Percentiles rank a stretch among this genome's conserved stretches.
Conservation (phyloP, 2,113 vertebrate species). For the rabbit (Oryctolagus cuniculus) region mOryCun1.1 NC_091447.1:11008501-11009000, state of each 20-base stretch:
- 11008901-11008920: slow-evolving; percentile 80
- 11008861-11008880: slow-evolving; percentile 79
- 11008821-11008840: slow-evolving; percentile 78
- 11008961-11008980: slow-evolving; percentile 72
- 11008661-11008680: slow-evolving; percentile 78
- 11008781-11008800: slow-evolving; percentile 85
- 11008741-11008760: slow-evolving; percentile 65
- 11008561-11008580: slow-evolving; percentile 67
- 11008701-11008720: slow-evolving; percentile 72
- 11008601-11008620: slow-evolving; percentile 57
- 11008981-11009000: slow-evolving; percentile 70
- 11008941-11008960: slow-evolving; percentile 79
- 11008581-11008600: slow-evolving; percentile 70
- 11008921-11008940: slow-evolving; percentile 77
- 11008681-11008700: slow-evolving; percentile 45
- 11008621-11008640: not conserved
- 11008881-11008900: slow-evolving; percentile 78
- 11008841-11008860: slow-evolving; percentile 83
- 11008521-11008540: slow-evolving; percentile 64
- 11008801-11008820: slow-evolving; percentile 76
- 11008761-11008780: slow-evolving; percentile 68
- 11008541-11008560: slow-evolving; percentile 69
- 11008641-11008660: slow-evolving; percentile 54
- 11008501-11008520: slow-evolving; percentile 62
- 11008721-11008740: slow-evolving; percentile 77